Evolutionary conservation across 2,113 vertebrate genomes (phyloP), one percentile per base, ranked within the genome.

Genomic region (Callipepla squamata): DNA sequence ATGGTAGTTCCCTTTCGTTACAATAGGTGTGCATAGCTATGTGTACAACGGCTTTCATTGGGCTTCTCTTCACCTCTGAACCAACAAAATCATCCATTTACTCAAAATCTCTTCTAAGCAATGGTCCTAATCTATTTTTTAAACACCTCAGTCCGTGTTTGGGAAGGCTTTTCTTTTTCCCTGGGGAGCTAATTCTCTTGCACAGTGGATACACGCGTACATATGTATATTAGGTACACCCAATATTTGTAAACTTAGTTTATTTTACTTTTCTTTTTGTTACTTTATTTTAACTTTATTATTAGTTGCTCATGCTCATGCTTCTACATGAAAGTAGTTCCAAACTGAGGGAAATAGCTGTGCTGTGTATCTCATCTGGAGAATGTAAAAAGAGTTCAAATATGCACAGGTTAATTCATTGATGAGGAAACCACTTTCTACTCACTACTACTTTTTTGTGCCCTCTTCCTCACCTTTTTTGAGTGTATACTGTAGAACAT

Each of bases 381-480:
- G 87, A 95, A 95, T 89, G 59, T 48, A 87, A 90, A 51, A 47
- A 85, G 32, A 87, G 36, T 84, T 93, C 78, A 93, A 85, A 78
- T 48, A 62, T 81, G 42, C 76, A 74, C 34, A 59, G 80, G 48
- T 92, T 89, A 51, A 75, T 68, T 95, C 40, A 91, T 4, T 40
- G 77, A 94, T 88, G 57, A 51, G 23, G 44, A 74, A 57, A 94
- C 4, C 40, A 7, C 42, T 77, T 47, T 77, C 40, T 38, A 40
- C 50, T 73, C 51, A 34, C 30, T 36, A 36, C 23, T 92, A 28
- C 18, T 86, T 72, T 89, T 87, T 66, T 58, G 7, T 95, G 91
- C 48, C 88, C 89, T 93, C 51, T 87, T 26, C 58, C 75, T 97
- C 86, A 93, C 87, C 77, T 66, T 81, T 79, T 90, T 91, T 90